Conservation (phyloP, 2,888 invertebrate genomes). For the Phania funesta region DNA sequence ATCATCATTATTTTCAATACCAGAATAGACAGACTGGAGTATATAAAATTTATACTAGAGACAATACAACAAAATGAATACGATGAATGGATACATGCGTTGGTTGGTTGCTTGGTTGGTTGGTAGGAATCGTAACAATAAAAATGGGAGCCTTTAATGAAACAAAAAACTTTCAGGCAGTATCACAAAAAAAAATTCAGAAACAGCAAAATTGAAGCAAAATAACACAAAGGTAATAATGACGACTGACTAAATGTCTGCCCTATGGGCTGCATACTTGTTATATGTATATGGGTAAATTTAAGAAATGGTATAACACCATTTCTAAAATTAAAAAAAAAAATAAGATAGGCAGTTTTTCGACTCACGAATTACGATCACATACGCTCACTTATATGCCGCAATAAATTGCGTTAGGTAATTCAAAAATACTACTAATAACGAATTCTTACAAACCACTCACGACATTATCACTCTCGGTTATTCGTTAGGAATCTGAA, state of each 20-base stretch:
- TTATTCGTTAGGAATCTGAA: too few species aligned
- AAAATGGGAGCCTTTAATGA: conserved; percentile 21
- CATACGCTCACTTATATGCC: too few species aligned
- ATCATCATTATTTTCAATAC: conserved; percentile 24
- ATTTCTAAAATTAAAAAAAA: not conserved
- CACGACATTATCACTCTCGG: too few species aligned
- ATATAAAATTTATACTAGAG: not conserved
- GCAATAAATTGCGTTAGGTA: too few species aligned
- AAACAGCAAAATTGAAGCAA: conserved; percentile 7
- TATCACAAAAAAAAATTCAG: conserved; percentile 14
- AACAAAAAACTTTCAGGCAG: conserved; percentile 16
- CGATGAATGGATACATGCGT: conserved; percentile 14
- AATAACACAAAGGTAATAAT: conserved; percentile 23
- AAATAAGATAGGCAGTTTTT: too few species aligned
- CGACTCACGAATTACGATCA: too few species aligned
- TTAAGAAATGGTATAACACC: conserved; percentile 4
- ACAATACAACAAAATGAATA: not conserved
- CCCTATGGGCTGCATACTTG: not conserved
- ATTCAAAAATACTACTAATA: too few species aligned
- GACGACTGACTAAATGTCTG: not conserved
- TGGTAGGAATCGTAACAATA: conserved; percentile 19
- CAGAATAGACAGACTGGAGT: not conserved
- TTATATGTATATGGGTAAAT: not conserved
- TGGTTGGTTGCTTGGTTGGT: conserved; percentile 5
- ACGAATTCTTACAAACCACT: too few species aligned